These are phyloP conservation scores for Arrhamphus sclerolepis DNA, from an alignment of 2,797 vertebrate species.

Conservation along the genomic window DNA sequence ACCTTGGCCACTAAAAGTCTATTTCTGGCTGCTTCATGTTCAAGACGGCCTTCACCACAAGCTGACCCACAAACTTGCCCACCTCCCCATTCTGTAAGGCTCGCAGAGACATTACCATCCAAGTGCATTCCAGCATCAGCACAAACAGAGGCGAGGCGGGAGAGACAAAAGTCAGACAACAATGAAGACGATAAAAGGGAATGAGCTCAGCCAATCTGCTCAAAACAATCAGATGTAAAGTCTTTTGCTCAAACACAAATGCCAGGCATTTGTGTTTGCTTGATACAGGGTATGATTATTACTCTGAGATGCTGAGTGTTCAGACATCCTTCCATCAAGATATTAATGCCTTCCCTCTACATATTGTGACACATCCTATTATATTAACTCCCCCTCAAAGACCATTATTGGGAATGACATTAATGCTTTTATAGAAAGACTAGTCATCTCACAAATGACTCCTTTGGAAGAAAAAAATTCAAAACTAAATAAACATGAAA, in stretches of 20 bases:
- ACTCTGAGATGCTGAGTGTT: no score
- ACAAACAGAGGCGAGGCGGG: conserved; percentile 22
- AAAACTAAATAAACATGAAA: no score
- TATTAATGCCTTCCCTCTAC: no score
- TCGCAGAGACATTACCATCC: background rate
- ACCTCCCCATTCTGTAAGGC: conserved; percentile 2
- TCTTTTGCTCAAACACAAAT: no score
- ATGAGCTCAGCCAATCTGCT: background rate
- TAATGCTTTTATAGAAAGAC: background rate
- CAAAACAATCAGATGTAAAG: no score
- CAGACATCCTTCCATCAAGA: no score
- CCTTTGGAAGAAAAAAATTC: background rate
- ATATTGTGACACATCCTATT: no score
- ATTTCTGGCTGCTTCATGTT: conserved; percentile 47
- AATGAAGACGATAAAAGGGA: background rate
- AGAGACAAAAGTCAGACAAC: conserved; percentile 27
- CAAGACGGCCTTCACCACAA: conserved; percentile 38
- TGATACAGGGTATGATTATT: no score
- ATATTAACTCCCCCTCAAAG: no score
- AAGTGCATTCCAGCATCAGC: conserved; percentile 23
- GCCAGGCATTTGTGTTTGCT: no score
- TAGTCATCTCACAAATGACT: background rate
- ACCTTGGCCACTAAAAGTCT: conserved; percentile 27
- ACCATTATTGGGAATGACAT: no score
- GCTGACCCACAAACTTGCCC: conserved; percentile 47